Evolutionary conservation across 1,140 invertebrate genomes (phyloP).

Genomic region (Papilio polytes): DNA sequence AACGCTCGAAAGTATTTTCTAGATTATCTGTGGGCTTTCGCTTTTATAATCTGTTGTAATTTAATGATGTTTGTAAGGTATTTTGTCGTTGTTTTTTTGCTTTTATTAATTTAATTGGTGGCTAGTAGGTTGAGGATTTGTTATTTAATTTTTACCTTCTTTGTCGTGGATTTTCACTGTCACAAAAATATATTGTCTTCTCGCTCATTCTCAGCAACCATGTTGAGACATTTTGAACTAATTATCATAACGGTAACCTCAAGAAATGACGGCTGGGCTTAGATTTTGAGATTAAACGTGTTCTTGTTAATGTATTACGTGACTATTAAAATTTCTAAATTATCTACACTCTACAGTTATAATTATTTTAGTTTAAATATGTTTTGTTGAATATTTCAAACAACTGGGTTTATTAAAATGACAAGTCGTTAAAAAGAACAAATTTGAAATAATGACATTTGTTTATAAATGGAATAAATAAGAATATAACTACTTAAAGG

Average conservation of each 20-base stretch:
- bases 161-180: background rate
- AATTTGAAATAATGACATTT: too few relatives aligned
- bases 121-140: background rate
- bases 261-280: background rate
- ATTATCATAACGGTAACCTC: background rate
- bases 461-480: too few relatives aligned
- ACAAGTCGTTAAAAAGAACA: background rate
- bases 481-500: too few relatives aligned
- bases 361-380: background rate
- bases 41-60: slow-evolving; percentile 38
- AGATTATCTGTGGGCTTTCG: slow-evolving; percentile 39
- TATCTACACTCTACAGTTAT: slow-evolving; percentile 9
- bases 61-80: slow-evolving; percentile 25
- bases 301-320: background rate
- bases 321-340: background rate
- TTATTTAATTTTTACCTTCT: too few relatives aligned
- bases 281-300: background rate
- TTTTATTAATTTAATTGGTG: background rate
- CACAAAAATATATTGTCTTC: background rate
- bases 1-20: slow-evolving; percentile 28
- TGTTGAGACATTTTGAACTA: slow-evolving; percentile 20
- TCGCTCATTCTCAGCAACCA: background rate
- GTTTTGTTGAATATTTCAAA: background rate
- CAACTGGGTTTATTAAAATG: background rate
- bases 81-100: slow-evolving; percentile 21